Evolutionary conservation across 2,113 vertebrate species (phyloP).

Genomic region (Alaudala cheleensis): DNA sequence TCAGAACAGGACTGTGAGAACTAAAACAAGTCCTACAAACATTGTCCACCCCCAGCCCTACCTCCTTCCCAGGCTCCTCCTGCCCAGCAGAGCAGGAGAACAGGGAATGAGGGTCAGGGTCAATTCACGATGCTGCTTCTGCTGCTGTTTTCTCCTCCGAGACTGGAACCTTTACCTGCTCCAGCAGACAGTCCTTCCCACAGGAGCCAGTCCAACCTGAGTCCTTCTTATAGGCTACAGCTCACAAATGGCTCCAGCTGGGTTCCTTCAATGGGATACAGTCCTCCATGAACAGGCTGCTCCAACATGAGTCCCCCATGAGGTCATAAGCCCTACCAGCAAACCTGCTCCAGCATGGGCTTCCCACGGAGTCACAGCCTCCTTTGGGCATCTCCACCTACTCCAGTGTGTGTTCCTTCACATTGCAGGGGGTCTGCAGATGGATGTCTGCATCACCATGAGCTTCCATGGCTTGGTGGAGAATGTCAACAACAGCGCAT

Average conservation of each 20-base stretch:
- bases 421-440: not conserved
- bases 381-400: not conserved
- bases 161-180: not conserved
- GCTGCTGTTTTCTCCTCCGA: not conserved
- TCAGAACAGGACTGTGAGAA: not conserved
- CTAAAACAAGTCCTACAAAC: not conserved
- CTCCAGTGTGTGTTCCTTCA: not conserved
- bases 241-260: not conserved
- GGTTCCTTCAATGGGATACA: not conserved
- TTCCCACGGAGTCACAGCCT: not conserved
- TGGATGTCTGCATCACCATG: not conserved
- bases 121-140: not conserved
- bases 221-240: not conserved
- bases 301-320: not conserved
- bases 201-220: not conserved
- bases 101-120: not conserved
- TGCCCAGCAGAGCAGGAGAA: not conserved
- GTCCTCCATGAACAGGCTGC: not conserved
- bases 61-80: not conserved
- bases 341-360: not conserved
- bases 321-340: not conserved
- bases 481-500: not conserved
- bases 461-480: not conserved
- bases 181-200: not conserved
- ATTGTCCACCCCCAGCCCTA: accelerated